These are phyloP conservation scores for Isoperla grammatica DNA, from an alignment of 2,888 invertebrate species.

Conservation along the genomic window DNA sequence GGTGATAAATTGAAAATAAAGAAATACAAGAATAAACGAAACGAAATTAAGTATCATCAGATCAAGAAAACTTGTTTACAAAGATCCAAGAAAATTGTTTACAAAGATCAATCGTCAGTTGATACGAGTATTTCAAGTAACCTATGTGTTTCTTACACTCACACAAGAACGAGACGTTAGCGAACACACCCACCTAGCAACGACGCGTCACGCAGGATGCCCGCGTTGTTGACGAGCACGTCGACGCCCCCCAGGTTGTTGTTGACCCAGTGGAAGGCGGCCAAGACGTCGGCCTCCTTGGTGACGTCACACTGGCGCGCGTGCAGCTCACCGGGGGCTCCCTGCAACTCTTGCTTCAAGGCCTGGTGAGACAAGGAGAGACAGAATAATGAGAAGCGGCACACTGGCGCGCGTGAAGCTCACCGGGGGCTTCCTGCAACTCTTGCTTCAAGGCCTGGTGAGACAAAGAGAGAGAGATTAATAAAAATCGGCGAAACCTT, in stretches of 20 bases:
- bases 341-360: not conserved
- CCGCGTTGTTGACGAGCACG: constrained; percentile 8
- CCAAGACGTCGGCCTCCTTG: not conserved
- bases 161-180: no score
- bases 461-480: not conserved
- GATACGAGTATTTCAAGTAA: no score
- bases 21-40: no score
- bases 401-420: not conserved
- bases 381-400: not conserved
- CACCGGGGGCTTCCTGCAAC: not conserved
- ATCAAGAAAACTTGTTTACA: no score
- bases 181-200: no score
- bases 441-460: not conserved
- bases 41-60: no score
- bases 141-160: no score
- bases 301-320: not conserved
- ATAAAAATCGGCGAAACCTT: not conserved
- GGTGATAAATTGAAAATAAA: no score
- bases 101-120: no score
- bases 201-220: not conserved
- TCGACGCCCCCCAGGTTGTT: constrained; percentile 11
- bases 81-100: no score
- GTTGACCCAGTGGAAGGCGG: not conserved
- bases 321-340: not conserved
- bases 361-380: not conserved